These are phyloP conservation scores for Onychorhynchus coronatus DNA, from an alignment of 2,113 vertebrate genomes.

Conservation along the genomic window DNA sequence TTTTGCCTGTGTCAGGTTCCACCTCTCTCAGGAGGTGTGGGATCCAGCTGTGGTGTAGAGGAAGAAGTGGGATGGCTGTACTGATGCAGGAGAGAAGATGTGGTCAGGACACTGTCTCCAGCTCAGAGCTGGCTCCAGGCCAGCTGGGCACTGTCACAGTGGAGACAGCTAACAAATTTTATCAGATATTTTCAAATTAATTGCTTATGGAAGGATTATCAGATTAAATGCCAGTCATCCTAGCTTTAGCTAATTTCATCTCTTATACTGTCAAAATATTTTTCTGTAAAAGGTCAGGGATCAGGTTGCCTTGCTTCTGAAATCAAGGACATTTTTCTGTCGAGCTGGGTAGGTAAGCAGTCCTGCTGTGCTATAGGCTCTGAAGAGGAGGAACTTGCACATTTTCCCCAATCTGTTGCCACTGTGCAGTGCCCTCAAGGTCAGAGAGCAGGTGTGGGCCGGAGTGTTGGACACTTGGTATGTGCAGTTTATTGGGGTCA, in stretches of 20 bases:
- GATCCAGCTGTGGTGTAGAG: neutral
- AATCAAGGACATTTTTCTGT: neutral
- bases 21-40: neutral
- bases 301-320: neutral
- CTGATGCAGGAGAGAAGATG: neutral
- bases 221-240: neutral
- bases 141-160: neutral
- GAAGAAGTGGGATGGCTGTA: neutral
- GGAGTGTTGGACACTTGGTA: fast-evolving
- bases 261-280: neutral
- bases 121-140: neutral
- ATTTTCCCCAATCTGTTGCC: neutral
- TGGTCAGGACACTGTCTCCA: neutral
- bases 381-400: neutral
- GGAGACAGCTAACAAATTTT: neutral
- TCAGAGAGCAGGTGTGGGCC: neutral
- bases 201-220: neutral
- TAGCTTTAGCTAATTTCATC: neutral
- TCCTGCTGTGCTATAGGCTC: neutral
- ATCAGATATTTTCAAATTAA: neutral
- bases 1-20: neutral
- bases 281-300: neutral
- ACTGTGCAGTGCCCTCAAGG: neutral
- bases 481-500: fast-evolving
- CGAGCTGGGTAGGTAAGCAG: neutral